These are phyloP conservation scores for Micoletzkya japonica DNA, from an alignment of 2,888 invertebrate species.

Conservation along the genomic window DNA sequence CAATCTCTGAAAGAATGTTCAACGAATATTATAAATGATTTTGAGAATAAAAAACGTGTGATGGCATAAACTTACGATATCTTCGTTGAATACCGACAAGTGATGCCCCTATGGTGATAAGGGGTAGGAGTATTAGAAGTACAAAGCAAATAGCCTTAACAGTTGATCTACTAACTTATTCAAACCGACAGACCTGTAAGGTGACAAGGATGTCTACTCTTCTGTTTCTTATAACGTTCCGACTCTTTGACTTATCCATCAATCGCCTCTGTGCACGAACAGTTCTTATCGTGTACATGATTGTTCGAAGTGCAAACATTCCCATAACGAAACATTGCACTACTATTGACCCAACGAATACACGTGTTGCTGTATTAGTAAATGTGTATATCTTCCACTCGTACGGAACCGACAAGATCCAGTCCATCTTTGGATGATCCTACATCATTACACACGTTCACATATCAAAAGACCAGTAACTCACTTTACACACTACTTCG, in stretches of 20 bases:
- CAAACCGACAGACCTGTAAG: not conserved
- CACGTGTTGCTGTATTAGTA: not conserved
- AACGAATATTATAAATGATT: not conserved
- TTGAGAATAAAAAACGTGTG: not conserved
- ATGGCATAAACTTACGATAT: slow-evolving; percentile 11
- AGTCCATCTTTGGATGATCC: not conserved
- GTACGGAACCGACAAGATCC: slow-evolving; percentile 7
- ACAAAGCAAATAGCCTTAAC: not conserved
- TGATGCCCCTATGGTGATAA: not conserved
- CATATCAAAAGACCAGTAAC: not conserved
- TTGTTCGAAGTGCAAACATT: not conserved
- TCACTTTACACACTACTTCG: not conserved
- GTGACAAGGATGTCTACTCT: slow-evolving; percentile 18
- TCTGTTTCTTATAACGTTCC: not conserved
- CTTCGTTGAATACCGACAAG: slow-evolving; percentile 3
- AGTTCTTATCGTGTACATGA: slow-evolving; percentile 4
- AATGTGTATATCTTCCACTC: slow-evolving; percentile 5
- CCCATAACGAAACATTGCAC: slow-evolving; percentile 12
- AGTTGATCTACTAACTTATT: not conserved
- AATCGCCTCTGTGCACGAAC: slow-evolving; percentile 17
- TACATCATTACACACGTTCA: not conserved
- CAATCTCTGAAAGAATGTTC: not conserved
- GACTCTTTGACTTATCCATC: slow-evolving; percentile 2
- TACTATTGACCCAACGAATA: slow-evolving; percentile 3
- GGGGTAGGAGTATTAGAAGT: slow-evolving; percentile 4